Conservation (phyloP, 2,113 vertebrate species). For the Rana temporaria region DNA sequence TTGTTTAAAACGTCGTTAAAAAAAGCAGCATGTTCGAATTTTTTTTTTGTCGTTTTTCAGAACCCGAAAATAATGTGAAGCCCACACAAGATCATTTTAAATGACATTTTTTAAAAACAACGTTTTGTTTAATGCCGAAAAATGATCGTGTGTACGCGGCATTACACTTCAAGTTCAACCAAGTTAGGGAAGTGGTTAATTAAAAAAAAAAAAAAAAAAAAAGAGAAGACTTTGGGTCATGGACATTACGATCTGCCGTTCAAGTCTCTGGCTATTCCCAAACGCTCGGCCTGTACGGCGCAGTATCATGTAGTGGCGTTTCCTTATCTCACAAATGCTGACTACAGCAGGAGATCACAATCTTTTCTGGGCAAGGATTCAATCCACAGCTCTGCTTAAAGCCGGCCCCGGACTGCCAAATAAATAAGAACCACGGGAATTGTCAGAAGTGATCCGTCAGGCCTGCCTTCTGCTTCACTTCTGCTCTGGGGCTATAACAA, state of each 20-base stretch:
- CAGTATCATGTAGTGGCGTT: not conserved
- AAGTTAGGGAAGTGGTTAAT: not conserved
- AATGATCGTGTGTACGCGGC: too few species aligned
- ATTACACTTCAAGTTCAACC: not conserved
- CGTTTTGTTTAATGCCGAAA: too few species aligned
- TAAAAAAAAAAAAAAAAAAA: not conserved
- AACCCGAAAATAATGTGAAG: too few species aligned
- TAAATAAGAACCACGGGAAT: conserved; percentile 45
- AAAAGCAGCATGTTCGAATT: too few species aligned
- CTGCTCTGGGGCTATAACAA: not conserved
- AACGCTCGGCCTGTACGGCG: not conserved
- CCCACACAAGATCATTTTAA: too few species aligned
- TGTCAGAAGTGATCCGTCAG: conserved; percentile 38
- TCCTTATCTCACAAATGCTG: conserved; percentile 38
- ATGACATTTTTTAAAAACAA: too few species aligned
- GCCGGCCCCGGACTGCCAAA: conserved; percentile 15
- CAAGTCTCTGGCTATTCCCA: not conserved
- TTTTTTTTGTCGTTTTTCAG: too few species aligned
- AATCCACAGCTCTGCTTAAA: conserved; percentile 1
- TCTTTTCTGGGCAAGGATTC: conserved; percentile 29
- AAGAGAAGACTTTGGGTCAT: not conserved
- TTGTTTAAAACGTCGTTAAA: too few species aligned
- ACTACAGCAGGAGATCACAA: conserved; percentile 33
- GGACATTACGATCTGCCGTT: not conserved
- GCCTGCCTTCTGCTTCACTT: not conserved